A percentile compares a stretch with the other conserved stretches of the same genome.
Conservation (phyloP, 2,113 vertebrate species). For the Burhinus bistriatus region DNA sequence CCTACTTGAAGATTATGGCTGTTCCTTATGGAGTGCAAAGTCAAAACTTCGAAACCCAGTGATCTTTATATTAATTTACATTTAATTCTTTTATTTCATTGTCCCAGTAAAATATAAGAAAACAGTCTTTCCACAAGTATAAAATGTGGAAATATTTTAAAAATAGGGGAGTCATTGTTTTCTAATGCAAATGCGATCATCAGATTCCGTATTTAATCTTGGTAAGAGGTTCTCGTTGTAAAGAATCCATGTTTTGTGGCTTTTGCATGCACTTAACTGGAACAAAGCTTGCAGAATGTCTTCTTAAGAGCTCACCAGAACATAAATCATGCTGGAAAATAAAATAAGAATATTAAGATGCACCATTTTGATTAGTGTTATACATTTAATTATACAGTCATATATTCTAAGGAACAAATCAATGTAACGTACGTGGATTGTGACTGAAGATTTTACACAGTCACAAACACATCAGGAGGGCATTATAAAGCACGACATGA, state of each 20-base stretch:
- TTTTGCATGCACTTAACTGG: constrained; percentile 80
- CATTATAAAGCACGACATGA: fast-evolving
- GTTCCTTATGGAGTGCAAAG: constrained; percentile 75
- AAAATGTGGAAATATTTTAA: constrained; percentile 76
- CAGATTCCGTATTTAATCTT: constrained; percentile 60
- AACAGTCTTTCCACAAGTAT: constrained; percentile 79
- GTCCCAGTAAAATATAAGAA: constrained; percentile 74
- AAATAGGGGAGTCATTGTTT: constrained; percentile 66
- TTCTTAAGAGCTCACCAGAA: constrained; percentile 97
- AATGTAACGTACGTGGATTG: fast-evolving
- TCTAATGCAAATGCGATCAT: constrained; percentile 44
- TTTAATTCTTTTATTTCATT: constrained; percentile 66
- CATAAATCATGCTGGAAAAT: constrained; percentile 95
- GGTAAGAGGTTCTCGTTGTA: constrained; percentile 62
- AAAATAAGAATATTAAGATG: constrained; percentile 2
- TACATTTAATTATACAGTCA: no score
- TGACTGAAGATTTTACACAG: neutral
- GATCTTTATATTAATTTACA: constrained; percentile 67
- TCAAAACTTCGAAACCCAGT: constrained; percentile 63
- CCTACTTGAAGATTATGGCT: constrained; percentile 52
- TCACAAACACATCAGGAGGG: neutral
- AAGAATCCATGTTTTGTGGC: constrained; percentile 70
- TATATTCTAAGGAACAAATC: neutral
- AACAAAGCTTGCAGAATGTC: constrained; percentile 57
- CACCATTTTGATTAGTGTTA: neutral